Evolutionary conservation across 2,113 vertebrate genomes (phyloP).

Genomic region (Carettochelys insculpta): DNA sequence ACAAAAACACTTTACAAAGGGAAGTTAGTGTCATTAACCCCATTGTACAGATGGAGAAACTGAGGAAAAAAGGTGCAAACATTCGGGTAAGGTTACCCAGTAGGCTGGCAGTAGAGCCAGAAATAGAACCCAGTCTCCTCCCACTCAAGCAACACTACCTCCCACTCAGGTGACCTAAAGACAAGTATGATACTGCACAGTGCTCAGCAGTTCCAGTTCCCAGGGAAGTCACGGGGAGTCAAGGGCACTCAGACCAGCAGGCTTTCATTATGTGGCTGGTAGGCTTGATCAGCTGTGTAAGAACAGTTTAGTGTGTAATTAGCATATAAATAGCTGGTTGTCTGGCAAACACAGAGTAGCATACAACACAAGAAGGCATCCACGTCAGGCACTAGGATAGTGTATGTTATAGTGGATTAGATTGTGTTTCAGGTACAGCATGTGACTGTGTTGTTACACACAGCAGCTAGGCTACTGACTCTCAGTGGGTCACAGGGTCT

Average conservation of each 20-base stretch:
- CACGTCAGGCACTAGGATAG: neutral
- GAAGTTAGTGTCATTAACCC: neutral
- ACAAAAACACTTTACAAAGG: neutral
- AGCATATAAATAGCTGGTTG: neutral
- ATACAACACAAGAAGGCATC: neutral
- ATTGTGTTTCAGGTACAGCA: neutral
- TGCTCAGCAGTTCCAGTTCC: neutral
- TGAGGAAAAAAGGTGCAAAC: neutral
- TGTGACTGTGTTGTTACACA: neutral
- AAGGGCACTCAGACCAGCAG: neutral
- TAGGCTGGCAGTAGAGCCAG: neutral
- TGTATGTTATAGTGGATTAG: neutral
- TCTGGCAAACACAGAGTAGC: neutral
- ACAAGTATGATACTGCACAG: neutral
- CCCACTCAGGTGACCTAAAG: neutral
- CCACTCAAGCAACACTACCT: neutral
- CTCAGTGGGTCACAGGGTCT: neutral
- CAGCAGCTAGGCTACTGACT: neutral
- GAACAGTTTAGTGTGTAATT: neutral
- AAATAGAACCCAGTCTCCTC: neutral
- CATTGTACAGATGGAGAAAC: neutral
- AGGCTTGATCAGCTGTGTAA: neutral
- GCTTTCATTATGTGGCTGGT: neutral
- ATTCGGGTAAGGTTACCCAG: neutral
- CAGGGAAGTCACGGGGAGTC: neutral